These are phyloP conservation scores for Canis aureus DNA, from an alignment of 2,113 vertebrate species.

Conservation along the genomic window DNA sequence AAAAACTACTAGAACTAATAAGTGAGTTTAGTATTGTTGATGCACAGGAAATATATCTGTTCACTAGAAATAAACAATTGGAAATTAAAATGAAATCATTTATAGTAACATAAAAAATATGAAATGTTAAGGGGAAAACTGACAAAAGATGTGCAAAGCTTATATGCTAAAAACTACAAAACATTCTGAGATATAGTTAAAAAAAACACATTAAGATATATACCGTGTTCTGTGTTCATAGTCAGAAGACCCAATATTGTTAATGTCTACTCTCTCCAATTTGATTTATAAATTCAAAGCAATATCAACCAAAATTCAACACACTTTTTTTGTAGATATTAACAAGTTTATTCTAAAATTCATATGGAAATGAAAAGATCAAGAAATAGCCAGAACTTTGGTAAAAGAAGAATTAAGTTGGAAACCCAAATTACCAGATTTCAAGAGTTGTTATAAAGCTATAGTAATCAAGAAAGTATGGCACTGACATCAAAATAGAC, in stretches of 20 bases:
- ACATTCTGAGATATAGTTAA: neutral
- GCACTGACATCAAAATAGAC: neutral
- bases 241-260: neutral
- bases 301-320: neutral
- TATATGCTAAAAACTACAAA: neutral
- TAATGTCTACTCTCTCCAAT: neutral
- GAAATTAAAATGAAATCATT: neutral
- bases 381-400: neutral
- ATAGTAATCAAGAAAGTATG: neutral
- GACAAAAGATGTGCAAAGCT: neutral
- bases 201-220: neutral
- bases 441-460: neutral
- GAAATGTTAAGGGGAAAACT: neutral
- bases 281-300: neutral
- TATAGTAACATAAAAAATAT: neutral
- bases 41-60: neutral
- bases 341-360: neutral
- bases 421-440: neutral
- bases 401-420: neutral
- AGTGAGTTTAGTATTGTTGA: neutral
- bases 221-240: neutral
- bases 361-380: constrained; percentile 1
- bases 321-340: neutral
- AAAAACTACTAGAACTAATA: neutral
- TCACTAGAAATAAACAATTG: neutral